phyloP scores from a whole-genome alignment of 2,113 vertebrate genomes.

The Merops nubicus region DNA sequence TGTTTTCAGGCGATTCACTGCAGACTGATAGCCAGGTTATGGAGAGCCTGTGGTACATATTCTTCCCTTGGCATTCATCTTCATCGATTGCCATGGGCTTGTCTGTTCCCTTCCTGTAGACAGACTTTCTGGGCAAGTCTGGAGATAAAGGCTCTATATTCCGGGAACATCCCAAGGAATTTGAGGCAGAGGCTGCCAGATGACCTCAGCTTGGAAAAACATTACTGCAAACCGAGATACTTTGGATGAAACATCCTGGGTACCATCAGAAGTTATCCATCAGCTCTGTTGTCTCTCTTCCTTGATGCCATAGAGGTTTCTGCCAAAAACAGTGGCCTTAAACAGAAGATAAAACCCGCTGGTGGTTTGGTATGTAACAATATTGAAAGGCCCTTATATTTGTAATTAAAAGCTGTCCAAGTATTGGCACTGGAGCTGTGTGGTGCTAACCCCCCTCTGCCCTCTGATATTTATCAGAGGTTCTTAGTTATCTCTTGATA shows the following conservation, averaged over 20 bases:
- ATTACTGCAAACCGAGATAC: not conserved
- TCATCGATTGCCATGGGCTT: not conserved
- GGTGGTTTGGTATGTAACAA: not conserved
- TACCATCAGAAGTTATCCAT: not conserved
- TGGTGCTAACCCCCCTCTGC: not conserved
- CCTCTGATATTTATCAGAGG: not conserved
- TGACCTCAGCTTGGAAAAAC: not conserved
- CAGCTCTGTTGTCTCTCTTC: not conserved
- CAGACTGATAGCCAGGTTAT: not conserved
- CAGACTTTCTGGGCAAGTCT: not conserved
- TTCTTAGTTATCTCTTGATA: not conserved
- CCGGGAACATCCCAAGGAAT: not conserved
- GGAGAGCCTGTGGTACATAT: not conserved
- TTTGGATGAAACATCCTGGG: not conserved
- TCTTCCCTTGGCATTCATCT: not conserved
- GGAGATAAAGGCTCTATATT: not conserved
- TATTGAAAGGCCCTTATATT: not conserved
- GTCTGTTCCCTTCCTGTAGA: not conserved
- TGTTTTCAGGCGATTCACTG: not conserved
- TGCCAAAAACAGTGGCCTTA: not conserved
- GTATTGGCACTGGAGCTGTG: not conserved
- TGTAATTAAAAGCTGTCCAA: not conserved
- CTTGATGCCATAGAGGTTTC: not conserved
- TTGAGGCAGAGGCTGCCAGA: not conserved
- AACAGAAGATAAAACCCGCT: not conserved